These are phyloP conservation scores for Leptoclinus maculatus DNA, from an alignment of 2,797 vertebrate genomes.

Conservation along the genomic window DNA sequence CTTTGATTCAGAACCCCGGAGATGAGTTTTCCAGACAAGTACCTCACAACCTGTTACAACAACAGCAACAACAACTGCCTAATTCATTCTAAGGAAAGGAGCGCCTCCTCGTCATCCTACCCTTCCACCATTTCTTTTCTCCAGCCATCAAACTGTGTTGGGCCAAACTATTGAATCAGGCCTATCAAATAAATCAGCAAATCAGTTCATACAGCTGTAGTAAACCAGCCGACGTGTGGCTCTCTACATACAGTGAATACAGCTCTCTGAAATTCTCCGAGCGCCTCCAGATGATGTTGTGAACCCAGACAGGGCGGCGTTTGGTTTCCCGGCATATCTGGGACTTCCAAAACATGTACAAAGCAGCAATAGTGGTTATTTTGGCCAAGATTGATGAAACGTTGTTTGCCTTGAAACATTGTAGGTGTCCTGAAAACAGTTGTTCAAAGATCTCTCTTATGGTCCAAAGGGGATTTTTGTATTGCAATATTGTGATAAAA, in stretches of 20 bases:
- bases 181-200: not conserved
- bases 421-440: not conserved
- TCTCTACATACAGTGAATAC: too few species aligned
- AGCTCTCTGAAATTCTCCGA: too few species aligned
- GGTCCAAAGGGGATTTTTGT: not conserved
- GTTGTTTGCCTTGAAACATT: not conserved
- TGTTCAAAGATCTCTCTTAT: not conserved
- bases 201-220: not conserved
- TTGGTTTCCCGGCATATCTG: too few species aligned
- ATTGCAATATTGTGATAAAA: too few species aligned
- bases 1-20: not conserved
- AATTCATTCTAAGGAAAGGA: not conserved
- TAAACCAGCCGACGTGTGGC: too few species aligned
- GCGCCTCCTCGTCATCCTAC: not conserved
- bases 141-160: not conserved
- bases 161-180: not conserved
- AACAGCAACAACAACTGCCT: not conserved
- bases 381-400: too few species aligned
- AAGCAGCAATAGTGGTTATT: too few species aligned
- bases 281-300: too few species aligned
- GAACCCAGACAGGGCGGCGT: too few species aligned
- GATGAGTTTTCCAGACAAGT: not conserved
- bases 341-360: too few species aligned
- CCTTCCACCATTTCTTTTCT: not conserved
- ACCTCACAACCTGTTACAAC: not conserved